Evolutionary conservation across 2,113 vertebrate genomes (phyloP).

Genomic region (Astur gentilis): DNA sequence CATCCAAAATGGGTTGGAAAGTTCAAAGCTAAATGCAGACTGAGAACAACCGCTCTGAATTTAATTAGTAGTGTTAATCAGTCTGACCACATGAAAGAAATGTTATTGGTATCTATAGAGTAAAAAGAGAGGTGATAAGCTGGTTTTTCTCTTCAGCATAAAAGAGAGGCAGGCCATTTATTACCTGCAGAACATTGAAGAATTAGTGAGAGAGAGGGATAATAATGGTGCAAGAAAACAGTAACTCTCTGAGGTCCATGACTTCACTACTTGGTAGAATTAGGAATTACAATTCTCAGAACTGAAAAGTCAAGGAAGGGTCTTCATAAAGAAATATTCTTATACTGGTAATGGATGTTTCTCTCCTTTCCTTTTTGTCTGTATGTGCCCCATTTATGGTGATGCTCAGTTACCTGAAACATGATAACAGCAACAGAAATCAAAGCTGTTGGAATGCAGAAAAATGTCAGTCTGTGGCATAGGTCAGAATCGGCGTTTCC

Average conservation of each 20-base stretch:
- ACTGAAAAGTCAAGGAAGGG: not conserved
- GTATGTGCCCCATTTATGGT: not conserved
- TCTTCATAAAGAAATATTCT: not conserved
- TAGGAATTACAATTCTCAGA: not conserved
- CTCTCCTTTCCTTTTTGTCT: not conserved
- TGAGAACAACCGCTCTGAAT: not conserved
- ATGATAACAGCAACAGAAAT: not conserved
- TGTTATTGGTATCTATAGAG: not conserved
- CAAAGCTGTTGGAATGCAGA: not conserved
- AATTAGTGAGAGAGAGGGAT: not conserved
- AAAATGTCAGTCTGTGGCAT: not conserved
- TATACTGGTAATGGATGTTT: not conserved
- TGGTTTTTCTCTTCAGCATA: not conserved
- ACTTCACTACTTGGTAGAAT: not conserved
- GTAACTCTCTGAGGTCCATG: not conserved
- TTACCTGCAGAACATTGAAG: not conserved
- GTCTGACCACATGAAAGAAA: not conserved
- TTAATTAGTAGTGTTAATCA: not conserved
- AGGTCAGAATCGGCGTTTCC: accelerated
- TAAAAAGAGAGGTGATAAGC: not conserved
- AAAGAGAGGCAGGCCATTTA: not conserved
- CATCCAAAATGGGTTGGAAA: not conserved
- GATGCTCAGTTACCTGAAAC: not conserved
- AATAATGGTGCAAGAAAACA: not conserved
- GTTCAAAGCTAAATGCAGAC: not conserved